Evolutionary conservation across 2,113 vertebrate species (phyloP).

Genomic region (Ploceus nigricollis): DNA sequence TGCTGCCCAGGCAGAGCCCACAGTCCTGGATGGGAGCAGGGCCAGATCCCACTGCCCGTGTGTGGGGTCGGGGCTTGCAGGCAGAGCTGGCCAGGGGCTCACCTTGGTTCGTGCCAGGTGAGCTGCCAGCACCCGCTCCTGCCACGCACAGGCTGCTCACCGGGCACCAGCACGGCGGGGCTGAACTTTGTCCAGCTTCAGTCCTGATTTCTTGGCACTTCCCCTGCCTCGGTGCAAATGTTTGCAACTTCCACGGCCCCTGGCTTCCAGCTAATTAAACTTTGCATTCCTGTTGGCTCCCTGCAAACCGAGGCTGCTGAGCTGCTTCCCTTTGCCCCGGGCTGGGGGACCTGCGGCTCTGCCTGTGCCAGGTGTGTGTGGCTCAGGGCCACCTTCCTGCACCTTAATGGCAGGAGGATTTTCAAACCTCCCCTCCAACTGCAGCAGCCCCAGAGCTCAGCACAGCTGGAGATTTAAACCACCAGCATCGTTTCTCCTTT

Average conservation of each 20-base stretch:
- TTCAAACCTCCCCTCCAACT: neutral
- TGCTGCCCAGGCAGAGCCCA: neutral
- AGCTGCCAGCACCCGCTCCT: neutral
- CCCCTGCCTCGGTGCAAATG: neutral
- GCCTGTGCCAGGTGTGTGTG: neutral
- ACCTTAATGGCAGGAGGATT: neutral
- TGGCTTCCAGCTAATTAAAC: conserved; percentile 6
- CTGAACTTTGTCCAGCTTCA: conserved; percentile 19
- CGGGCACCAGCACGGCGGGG: neutral
- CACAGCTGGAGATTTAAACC: neutral
- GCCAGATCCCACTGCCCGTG: neutral
- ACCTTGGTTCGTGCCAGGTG: neutral
- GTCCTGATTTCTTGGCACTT: neutral
- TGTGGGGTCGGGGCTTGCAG: rapidly evolving
- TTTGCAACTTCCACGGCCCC: neutral
- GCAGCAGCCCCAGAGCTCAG: neutral
- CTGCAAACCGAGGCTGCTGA: neutral
- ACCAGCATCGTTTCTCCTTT: neutral
- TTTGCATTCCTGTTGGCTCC: neutral
- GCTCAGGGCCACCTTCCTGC: neutral
- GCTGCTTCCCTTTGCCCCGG: neutral
- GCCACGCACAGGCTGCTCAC: neutral
- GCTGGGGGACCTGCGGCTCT: neutral
- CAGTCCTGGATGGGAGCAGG: neutral
- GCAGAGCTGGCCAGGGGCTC: neutral